phyloP scores from a whole-genome alignment of 2,797 vertebrate genomes.

The Perodicticus potto region DNA sequence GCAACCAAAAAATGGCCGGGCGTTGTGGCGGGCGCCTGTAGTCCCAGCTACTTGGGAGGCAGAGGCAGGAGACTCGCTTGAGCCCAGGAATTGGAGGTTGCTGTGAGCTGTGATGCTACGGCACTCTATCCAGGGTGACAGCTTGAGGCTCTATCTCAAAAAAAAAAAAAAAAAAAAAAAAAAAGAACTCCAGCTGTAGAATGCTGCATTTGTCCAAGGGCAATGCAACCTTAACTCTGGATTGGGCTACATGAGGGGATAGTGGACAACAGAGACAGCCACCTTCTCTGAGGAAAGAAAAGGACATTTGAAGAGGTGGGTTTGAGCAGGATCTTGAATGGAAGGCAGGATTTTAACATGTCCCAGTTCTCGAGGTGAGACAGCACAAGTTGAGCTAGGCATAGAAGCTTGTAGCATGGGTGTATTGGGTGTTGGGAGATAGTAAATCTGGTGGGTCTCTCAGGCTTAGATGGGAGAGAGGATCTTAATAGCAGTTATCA shows the following conservation, averaged over 20 bases:
- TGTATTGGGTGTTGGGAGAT: not conserved
- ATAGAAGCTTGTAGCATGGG: too few species aligned
- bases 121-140: too few species aligned
- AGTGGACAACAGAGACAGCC: not conserved
- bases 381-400: not conserved
- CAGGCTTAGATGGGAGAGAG: not conserved
- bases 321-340: not conserved
- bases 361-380: not conserved
- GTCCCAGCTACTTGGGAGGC: too few species aligned
- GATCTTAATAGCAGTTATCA: not conserved
- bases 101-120: too few species aligned
- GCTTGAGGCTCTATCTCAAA: too few species aligned
- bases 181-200: not conserved
- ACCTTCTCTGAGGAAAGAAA: not conserved
- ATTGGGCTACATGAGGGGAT: not conserved
- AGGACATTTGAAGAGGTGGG: not conserved
- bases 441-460: not conserved
- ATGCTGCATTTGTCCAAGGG: not conserved
- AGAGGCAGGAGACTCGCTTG: too few species aligned
- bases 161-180: too few species aligned
- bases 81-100: too few species aligned
- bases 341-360: constrained; percentile 6
- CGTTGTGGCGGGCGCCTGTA: too few species aligned
- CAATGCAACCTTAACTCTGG: not conserved
- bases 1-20: too few species aligned